Percentiles rank a stretch among this genome's conserved stretches.
phyloP scores from a whole-genome alignment of 2,888 invertebrate species.

The Cryptocephalus primarius region DNA sequence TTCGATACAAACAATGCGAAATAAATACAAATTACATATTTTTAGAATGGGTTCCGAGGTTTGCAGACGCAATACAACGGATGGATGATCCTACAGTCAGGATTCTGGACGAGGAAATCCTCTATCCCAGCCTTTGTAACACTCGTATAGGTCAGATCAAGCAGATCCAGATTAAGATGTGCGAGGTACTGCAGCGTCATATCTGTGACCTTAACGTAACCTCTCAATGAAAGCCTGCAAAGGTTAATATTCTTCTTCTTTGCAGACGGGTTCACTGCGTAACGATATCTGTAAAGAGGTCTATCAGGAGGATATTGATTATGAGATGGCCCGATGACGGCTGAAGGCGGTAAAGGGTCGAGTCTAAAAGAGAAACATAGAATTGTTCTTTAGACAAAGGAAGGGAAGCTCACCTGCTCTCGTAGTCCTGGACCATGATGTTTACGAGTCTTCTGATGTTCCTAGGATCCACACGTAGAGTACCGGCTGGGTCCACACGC shows the following conservation, averaged over 20 bases:
- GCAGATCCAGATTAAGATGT: constrained; percentile 26
- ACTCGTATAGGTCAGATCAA: constrained; percentile 58
- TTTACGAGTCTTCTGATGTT: too few species aligned
- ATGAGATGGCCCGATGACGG: too few species aligned
- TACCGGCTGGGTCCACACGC: too few species aligned
- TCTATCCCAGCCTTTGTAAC: constrained; percentile 51
- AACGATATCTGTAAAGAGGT: not conserved
- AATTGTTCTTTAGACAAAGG: too few species aligned
- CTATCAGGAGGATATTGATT: not conserved
- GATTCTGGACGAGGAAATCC: constrained; percentile 47
- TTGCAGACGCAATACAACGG: constrained; percentile 27
- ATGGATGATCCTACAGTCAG: constrained; percentile 45
- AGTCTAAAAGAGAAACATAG: too few species aligned
- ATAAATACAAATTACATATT: not conserved
- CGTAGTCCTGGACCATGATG: too few species aligned
- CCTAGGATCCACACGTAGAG: too few species aligned
- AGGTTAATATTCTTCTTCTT: not conserved
- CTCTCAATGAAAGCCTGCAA: constrained; percentile 24
- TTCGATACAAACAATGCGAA: too few species aligned
- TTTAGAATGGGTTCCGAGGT: constrained; percentile 18
- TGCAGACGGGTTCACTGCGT: too few species aligned
- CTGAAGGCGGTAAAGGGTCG: too few species aligned
- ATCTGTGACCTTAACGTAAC: constrained; percentile 26
- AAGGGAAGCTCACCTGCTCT: too few species aligned
- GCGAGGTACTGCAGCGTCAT: constrained; percentile 18